These are phyloP conservation scores for Trematocara unimaculatum DNA, from an alignment of 2,113 vertebrate genomes.

Conservation along the genomic window DNA sequence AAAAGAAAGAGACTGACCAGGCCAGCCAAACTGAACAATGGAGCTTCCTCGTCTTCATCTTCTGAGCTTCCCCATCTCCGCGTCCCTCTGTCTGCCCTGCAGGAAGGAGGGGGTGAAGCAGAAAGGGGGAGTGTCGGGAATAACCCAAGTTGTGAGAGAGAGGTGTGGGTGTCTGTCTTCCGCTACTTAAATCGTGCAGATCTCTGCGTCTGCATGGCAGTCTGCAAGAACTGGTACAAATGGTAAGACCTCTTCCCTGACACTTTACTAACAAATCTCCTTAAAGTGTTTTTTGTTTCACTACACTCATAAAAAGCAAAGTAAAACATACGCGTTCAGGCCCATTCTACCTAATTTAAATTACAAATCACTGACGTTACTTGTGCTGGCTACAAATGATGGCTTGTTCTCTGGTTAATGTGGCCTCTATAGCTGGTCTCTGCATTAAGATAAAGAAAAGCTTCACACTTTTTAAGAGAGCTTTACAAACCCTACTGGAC, in stretches of 20 bases:
- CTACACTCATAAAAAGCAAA: not conserved
- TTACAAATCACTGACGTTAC: not conserved
- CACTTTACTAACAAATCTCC: not conserved
- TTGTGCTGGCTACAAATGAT: not conserved
- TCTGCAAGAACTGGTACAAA: conserved; percentile 99
- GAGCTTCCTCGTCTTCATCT: conserved; percentile 45
- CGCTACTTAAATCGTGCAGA: conserved; percentile 91
- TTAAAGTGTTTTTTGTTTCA: not conserved
- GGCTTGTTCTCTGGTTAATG: not conserved
- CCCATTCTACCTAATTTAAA: not conserved
- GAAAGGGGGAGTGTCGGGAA: conserved; percentile 44
- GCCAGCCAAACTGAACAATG: conserved; percentile 54
- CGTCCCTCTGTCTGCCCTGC: conserved; percentile 52
- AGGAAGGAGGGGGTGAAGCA: conserved; percentile 54
- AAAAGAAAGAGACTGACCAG: conserved; percentile 25
- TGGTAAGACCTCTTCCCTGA: conserved; percentile 80
- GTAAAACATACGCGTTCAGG: accelerated
- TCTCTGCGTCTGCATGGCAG: conserved; percentile 96
- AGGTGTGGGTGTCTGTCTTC: conserved; percentile 98
- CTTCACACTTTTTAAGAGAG: not conserved
- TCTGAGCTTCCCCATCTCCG: conserved; percentile 25
- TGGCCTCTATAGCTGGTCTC: not conserved
- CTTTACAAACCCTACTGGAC: not conserved
- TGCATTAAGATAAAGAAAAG: not conserved
- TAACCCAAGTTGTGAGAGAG: conserved; percentile 77